Base-by-base conservation (phyloP, 2,797 vertebrate species). In the Rhinella marina region DNA sequence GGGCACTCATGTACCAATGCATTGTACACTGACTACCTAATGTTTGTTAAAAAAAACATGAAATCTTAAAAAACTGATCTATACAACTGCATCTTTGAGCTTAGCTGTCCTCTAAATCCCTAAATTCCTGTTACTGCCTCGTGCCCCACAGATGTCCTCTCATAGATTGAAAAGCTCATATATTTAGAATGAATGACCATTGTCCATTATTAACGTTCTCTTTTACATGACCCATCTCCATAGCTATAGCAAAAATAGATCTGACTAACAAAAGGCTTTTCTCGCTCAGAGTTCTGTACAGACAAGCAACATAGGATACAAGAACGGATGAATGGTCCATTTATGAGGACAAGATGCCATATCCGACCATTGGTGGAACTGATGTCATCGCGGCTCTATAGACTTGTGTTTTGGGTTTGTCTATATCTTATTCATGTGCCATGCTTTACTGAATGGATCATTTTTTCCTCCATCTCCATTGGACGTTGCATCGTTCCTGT, bases 171-270 rank as follows among this genome's bases (percentile, higher is more conserved):
- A 27, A 32, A 19, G 12, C 56, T 80, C 56, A 61, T 32, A 80
- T 59, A 80, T 80, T 80, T 61, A 29, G 27, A 80, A 80, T 59
- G 78, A 80, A 80, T 32, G 78, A 61, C 27, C 56, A 59, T 80
- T 59, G 54, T 32, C 56, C 78, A 59, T 81, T 64, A 81, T 16
- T 64, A 66, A 50, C 7, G 50, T 64, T 81, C 80, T 61, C 59
- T 66, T 61, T 61, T 79, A 57, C 54, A 57, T 19, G 54, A 81
- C 41, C 83, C 32, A 41, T 73, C 19, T 81, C 56, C 78, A 81
- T 81, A 32, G 64, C 57, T 80, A 72, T 52, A 82, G 41, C 72
- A 82, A 77, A 87, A 83, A 87, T 79, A 84, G 81, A 72, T 48
- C 41, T 3, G 21, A 41, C 50, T 27, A 41, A 84, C 48, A 84